Base-by-base conservation (phyloP, 2,888 invertebrate genomes). In the Microctonus hyperodae region DNA sequence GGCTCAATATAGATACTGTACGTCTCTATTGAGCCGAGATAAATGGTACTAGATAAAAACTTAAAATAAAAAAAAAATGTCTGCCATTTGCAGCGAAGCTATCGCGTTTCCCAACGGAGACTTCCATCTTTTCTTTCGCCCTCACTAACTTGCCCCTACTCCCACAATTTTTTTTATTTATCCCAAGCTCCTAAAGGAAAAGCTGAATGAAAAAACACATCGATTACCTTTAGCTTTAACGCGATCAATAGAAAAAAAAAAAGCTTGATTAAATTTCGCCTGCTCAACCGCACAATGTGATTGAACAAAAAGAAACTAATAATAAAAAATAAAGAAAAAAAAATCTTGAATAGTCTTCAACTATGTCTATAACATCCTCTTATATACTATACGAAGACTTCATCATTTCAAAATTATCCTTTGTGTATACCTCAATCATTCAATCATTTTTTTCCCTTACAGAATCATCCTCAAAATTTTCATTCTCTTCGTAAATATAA, bases 231-330 rank as follows among this genome's bases (percentile, higher is more conserved):
- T 40, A 23, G 7, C 37, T 58, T 60, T 28, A 48, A n/a, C 16
- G 33, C 11, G 20, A 60, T 31, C 44, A 22, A 60, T 44, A n/a
- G 11, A 40, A 7, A 16, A 28, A 10, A 57, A 13, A 48, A 48
- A 60, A 60, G 16, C 20, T 48, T 60, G 59, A 60, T 60, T 60
- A 60, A 60, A 60, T 48, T 60, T 37, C 40, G 48, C 13, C 48
- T 60, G 16, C 4, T 50, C 10, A 10, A n/a, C 20, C 13, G 9
- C 22, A 50, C 22, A 22, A 50, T 50, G 20, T 16, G 20, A 20
- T 48, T 20, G 16, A 13, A 9, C 20, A 10, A 50, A 10, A 16
- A 23, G 4, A 22, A 10, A 20, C 1, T 50, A 7, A 22, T 50
- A 50, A 20, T 4, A 37, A 37, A n/a, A n/a, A 37, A 37, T 13